Conservation (phyloP, 37 sponge, comb jelly and placozoan species). For the Trichoplax adhaerens region DNA sequence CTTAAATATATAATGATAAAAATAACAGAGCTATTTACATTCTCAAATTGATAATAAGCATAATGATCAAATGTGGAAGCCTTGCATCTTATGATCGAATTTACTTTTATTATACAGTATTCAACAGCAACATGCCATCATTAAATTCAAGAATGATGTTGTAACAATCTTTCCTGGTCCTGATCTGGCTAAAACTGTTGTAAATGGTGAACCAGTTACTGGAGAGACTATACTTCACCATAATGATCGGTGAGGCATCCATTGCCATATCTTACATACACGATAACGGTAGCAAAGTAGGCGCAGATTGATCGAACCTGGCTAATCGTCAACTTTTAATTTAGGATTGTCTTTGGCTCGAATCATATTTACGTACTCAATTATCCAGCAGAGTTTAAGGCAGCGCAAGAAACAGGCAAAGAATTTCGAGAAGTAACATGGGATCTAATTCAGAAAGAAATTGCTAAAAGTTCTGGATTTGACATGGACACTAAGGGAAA, state of each 20-base stretch:
- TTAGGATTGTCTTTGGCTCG: slow-evolving; percentile 33
- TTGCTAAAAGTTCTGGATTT: slow-evolving; percentile 48
- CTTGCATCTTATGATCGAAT: too few species aligned
- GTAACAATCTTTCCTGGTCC: neutral
- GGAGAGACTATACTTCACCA: slow-evolving; percentile 27
- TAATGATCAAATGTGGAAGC: too few species aligned
- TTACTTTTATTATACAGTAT: too few species aligned
- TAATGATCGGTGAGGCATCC: slow-evolving; percentile 37
- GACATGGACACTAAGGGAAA: slow-evolving; percentile 43
- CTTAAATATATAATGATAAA: slow-evolving; percentile 28
- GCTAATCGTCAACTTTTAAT: slow-evolving; percentile 6
- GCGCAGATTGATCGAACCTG: too few species aligned
- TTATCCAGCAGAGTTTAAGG: slow-evolving; percentile 45
- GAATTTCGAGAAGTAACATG: slow-evolving; percentile 31
- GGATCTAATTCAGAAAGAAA: slow-evolving; percentile 45
- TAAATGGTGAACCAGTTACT: slow-evolving; percentile 31
- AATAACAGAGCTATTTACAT: slow-evolving; percentile 15
- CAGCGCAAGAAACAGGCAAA: slow-evolving; percentile 13
- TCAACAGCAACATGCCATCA: too few species aligned
- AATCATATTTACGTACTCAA: slow-evolving; percentile 55
- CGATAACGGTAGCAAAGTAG: neutral
- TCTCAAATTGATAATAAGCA: neutral
- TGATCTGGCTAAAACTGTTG: slow-evolving; percentile 23
- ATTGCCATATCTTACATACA: neutral
- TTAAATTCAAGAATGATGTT: too few species aligned